Evolutionary conservation across 1,140 invertebrate species (phyloP), one percentile per base, ranked within the genome.

Genomic region (Nasonia giraulti): DNA sequence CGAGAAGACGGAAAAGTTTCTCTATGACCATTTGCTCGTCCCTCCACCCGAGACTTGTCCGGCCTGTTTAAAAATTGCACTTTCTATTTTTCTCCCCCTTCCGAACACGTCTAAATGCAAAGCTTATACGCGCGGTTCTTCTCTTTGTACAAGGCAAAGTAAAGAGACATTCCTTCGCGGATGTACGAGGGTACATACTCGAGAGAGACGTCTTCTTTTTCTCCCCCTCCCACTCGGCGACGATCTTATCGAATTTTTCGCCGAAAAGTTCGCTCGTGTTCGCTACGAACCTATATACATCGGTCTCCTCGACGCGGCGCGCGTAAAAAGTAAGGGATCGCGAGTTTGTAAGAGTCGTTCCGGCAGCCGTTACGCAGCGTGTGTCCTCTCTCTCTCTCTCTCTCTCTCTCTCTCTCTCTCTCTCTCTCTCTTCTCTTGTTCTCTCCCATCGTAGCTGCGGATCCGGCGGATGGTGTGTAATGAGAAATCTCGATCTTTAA

Each of bases 211-310:
- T n/a, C 55, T 62, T 62, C 3, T 62, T 62, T 62, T n/a, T 62
- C 6, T 62, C 8, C 1, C 40, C 8, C 40, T 44, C 40, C 8
- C 40, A 8, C 40, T 44, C 40, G 6, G 6, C n/a, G 40, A 71
- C 23, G 66, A 17, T 82, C 75, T 66, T 82, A 82, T 82, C 68
- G 37, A 74, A 74, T 82, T 82, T 82, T 82, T 82, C 6, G 17
- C 12, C 17, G 33, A 5, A 66, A 62, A 75, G 11, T 76, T 76
- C 12, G 50, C 44, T 14, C 12, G 27, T 62, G 55, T 55, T 55
- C 55, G 55, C 55, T 50, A 47, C 44, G 47, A 11, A 17, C 5
- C 1, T 50, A 50, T n/a, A 62, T 20, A 55, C 1, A 62, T 62
- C 17, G 55, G 55, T 62, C 55, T 20, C 4, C 20, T 6, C 20